These are phyloP conservation scores for Platycheirus rosarum DNA, from an alignment of 2,888 invertebrate species.

Conservation along the genomic window DNA sequence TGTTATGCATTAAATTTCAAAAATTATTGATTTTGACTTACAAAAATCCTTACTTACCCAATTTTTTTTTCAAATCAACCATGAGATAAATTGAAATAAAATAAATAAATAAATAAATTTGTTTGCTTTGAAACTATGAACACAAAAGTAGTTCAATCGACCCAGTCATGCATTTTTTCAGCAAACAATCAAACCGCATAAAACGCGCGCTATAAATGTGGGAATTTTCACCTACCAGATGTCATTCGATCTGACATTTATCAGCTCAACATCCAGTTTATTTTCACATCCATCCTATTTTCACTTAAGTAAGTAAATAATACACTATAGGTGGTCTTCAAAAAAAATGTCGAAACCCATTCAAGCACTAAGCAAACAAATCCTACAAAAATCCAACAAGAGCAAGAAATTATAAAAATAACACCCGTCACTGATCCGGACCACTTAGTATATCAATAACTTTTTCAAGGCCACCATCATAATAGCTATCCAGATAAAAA, in stretches of 20 bases:
- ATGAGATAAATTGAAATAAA: too few species aligned
- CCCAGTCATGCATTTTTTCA: too few species aligned
- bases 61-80: too few species aligned
- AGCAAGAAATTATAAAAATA: not conserved
- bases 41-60: too few species aligned
- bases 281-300: not conserved
- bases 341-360: slow-evolving; percentile 2
- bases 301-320: slow-evolving; percentile 26
- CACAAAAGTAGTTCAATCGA: too few species aligned
- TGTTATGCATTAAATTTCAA: too few species aligned
- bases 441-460: slow-evolving; percentile 42
- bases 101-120: too few species aligned
- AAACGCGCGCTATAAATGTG: too few species aligned
- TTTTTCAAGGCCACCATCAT: slow-evolving; percentile 6
- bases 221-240: slow-evolving; percentile 5
- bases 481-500: slow-evolving; percentile 5
- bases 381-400: slow-evolving; percentile 1
- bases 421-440: slow-evolving; percentile 18
- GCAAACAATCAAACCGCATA: not conserved
- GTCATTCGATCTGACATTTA: slow-evolving; percentile 12
- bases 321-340: not conserved
- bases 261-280: not conserved
- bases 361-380: not conserved
- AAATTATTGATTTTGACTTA: too few species aligned
- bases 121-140: too few species aligned